Percentiles rank a stretch among this genome's conserved stretches.
phyloP scores from a whole-genome alignment of 2,797 vertebrate genomes.

The Oophaga sylvatica region DNA sequence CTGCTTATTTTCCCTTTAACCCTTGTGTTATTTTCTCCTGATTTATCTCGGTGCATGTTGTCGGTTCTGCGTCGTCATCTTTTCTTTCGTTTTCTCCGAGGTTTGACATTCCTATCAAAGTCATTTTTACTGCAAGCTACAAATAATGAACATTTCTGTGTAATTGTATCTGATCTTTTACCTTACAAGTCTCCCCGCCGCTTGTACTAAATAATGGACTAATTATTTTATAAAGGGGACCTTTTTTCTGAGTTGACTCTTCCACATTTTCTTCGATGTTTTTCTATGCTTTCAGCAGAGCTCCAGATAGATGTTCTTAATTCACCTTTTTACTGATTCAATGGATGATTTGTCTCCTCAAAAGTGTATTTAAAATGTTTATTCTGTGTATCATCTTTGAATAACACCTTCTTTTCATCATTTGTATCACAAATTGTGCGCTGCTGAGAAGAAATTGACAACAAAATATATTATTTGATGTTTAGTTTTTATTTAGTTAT shows the following conservation, averaged over 20 bases:
- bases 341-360: constrained; percentile 2
- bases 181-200: constrained; percentile 2
- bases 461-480: constrained; percentile 54
- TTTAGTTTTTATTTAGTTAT: constrained; percentile 45
- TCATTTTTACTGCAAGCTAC: constrained; percentile 8
- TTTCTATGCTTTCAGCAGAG: background rate
- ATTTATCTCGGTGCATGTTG: background rate
- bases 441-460: constrained; percentile 45
- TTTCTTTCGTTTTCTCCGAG: background rate
- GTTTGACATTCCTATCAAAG: constrained; percentile 22
- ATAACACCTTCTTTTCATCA: constrained; percentile 46
- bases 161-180: constrained; percentile 39
- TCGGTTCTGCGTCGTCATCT: background rate
- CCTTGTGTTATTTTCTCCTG: constrained; percentile 14
- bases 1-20: constrained; percentile 6
- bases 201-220: constrained; percentile 36
- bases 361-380: constrained; percentile 45
- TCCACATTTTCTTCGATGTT: background rate
- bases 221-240: constrained; percentile 30
- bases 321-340: constrained; percentile 28
- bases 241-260: background rate
- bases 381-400: constrained; percentile 45
- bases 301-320: constrained; percentile 27
- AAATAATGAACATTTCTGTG: constrained; percentile 16
- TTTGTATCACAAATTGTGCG: constrained; percentile 39